phyloP scores from a whole-genome alignment of 1,140 invertebrate species.

The Aplysia californica region DNA sequence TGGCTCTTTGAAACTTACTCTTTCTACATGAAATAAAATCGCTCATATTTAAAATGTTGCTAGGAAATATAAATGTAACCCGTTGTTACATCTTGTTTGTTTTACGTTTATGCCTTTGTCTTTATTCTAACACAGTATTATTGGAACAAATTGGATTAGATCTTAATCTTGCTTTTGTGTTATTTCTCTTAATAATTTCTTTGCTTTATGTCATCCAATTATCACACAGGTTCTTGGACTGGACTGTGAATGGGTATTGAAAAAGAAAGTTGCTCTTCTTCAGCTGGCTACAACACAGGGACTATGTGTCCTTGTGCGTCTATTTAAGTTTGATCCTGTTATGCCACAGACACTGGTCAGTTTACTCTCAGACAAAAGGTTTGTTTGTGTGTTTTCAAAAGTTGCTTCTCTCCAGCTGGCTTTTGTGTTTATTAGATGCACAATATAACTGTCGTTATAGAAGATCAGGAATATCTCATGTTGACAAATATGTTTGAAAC shows the following conservation, averaged over 20 bases:
- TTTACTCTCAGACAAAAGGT: slow-evolving; percentile 68
- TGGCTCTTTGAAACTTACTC: no score
- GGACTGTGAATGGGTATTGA: slow-evolving; percentile 76
- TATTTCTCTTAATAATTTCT: no score
- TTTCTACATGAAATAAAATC: no score
- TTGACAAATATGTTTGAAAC: neutral
- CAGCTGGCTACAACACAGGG: slow-evolving; percentile 76
- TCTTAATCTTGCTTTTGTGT: no score
- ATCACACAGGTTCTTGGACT: slow-evolving; percentile 17
- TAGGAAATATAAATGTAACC: neutral
- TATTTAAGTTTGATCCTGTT: slow-evolving; percentile 70
- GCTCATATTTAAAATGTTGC: no score
- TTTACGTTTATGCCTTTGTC: neutral
- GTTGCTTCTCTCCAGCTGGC: no score
- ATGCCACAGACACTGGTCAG: slow-evolving; percentile 72
- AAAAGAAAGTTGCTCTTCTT: slow-evolving; percentile 72
- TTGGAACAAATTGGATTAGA: no score
- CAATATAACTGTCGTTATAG: neutral
- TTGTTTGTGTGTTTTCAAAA: neutral
- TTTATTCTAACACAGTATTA: no score
- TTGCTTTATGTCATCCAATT: no score
- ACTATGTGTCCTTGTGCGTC: slow-evolving; percentile 74
- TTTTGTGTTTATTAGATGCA: no score
- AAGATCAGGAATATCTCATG: neutral
- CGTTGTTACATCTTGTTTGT: no score